Base-by-base conservation (phyloP, 2,888 invertebrate species). In the Cerastoderma edule region DNA sequence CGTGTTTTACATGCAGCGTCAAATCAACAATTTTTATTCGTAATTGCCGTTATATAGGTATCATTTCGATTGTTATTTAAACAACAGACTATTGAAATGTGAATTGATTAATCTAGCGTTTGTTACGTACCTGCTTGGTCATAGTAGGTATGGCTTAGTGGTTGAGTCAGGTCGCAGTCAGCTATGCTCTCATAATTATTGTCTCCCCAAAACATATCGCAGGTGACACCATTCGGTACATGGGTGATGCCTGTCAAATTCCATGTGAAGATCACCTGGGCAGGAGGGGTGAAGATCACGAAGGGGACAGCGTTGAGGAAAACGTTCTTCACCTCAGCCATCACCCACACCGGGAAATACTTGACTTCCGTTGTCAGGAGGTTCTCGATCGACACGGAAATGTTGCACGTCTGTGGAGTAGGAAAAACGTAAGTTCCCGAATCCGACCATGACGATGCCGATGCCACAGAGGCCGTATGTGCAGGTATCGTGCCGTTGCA, bases 131-230 rank as follows among this genome's bases (percentile, higher is more conserved):
- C 66, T 13, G 48, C 66, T 13, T 27, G 32, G 33, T 66, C 66
- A 48, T 32, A 50, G 22, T 66, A 66, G 19, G 30, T 48, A 24
- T 66, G 66, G 8, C 13, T 22, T 0, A 32, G 50, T 1, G 48
- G 1, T 6, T 33, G 24, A 1, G 71, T 57, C 8, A 84, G 35
- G 64, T 79, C 75, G 65, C 77, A 80, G 16, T 75, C 39, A 5
- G 30, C 5, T 13, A 70, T 27, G 1, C 8, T 56, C 24, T 77
- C 73, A 16, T 44, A 65, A 27, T 66, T 70, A 4, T 65, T 75
- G 67, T 89, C 88, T 19, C 87, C 89, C 79, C 86, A 89, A 67
- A 84, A 71, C 19, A 90, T 72, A 0, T 57, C 44, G 6, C 84
- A 75, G 1, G 28, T 76, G 22, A 89, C 88, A 22, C 75, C 83